Conservation (phyloP, 2,113 vertebrate species). For the Okapia johnstoni region DNA sequence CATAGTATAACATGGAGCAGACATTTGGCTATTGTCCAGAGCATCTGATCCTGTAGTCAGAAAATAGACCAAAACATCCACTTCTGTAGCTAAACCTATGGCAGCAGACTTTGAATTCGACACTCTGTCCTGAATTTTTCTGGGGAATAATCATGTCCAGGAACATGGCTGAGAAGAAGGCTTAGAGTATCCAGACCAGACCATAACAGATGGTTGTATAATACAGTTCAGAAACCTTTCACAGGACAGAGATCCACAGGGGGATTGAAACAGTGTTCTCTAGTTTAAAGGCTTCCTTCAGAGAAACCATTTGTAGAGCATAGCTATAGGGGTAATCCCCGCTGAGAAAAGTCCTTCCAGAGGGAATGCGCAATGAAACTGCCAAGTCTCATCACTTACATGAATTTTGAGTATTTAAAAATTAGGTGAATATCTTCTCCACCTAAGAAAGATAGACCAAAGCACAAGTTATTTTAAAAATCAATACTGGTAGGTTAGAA, state of each 20-base stretch:
- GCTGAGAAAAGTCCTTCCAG: slow-evolving; percentile 2
- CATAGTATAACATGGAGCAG: neutral
- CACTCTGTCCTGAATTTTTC: slow-evolving; percentile 1
- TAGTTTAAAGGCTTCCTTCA: neutral
- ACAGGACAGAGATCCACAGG: neutral
- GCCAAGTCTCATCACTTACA: neutral
- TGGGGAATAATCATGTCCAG: neutral
- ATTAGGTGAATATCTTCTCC: neutral
- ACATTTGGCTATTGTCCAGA: neutral
- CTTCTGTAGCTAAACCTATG: neutral
- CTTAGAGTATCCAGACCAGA: neutral
- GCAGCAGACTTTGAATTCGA: neutral
- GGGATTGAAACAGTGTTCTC: neutral
- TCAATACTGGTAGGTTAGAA: neutral
- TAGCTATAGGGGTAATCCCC: neutral
- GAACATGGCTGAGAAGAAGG: neutral
- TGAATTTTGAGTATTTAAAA: slow-evolving; percentile 13
- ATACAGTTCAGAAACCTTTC: neutral
- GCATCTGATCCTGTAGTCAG: neutral
- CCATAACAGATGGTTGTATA: neutral
- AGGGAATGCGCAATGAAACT: neutral
- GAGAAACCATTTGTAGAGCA: neutral
- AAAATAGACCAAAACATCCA: neutral
- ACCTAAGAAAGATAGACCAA: neutral
- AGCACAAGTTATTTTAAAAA: slow-evolving; percentile 20